These are phyloP conservation scores for Tichodroma muraria DNA, from an alignment of 2,113 vertebrate species.

Conservation along the genomic window DNA sequence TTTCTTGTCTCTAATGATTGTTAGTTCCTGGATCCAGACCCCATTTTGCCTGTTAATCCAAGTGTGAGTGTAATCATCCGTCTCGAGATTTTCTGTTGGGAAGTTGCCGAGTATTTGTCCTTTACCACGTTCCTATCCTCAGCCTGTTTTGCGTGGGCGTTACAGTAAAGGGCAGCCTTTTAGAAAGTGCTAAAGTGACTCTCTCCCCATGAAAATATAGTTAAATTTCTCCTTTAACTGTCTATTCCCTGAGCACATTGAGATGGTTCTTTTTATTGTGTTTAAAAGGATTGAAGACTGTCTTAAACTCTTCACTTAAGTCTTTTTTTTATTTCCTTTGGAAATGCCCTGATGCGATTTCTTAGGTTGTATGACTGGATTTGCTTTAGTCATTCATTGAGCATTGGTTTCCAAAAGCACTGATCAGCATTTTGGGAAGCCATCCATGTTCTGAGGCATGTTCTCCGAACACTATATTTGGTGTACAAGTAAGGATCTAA, in stretches of 20 bases:
- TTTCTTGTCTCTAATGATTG: not conserved
- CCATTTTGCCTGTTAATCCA: rapidly evolving
- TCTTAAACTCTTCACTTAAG: not conserved
- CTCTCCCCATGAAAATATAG: not conserved
- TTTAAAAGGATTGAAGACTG: not conserved
- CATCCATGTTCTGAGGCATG: conserved; percentile 21
- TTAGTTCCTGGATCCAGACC: not conserved
- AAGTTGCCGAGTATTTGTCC: not conserved
- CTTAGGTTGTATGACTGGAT: not conserved
- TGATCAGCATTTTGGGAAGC: conserved; percentile 44
- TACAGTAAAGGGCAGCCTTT: not conserved
- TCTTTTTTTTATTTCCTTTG: not conserved
- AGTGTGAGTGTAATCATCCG: rapidly evolving
- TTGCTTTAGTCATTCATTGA: conserved; percentile 26
- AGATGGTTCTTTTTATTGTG: not conserved
- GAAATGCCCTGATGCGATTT: not conserved
- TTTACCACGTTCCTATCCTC: not conserved
- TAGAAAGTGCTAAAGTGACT: not conserved
- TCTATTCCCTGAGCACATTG: not conserved
- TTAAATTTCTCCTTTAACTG: not conserved
- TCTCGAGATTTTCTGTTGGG: not conserved
- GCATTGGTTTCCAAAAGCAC: not conserved
- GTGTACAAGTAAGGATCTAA: conserved; percentile 32
- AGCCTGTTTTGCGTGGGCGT: not conserved
- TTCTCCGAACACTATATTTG: conserved; percentile 53